Evolutionary conservation across 2,797 vertebrate genomes (phyloP), one percentile per base, ranked within the genome.

Genomic region (Argya squamiceps): DNA sequence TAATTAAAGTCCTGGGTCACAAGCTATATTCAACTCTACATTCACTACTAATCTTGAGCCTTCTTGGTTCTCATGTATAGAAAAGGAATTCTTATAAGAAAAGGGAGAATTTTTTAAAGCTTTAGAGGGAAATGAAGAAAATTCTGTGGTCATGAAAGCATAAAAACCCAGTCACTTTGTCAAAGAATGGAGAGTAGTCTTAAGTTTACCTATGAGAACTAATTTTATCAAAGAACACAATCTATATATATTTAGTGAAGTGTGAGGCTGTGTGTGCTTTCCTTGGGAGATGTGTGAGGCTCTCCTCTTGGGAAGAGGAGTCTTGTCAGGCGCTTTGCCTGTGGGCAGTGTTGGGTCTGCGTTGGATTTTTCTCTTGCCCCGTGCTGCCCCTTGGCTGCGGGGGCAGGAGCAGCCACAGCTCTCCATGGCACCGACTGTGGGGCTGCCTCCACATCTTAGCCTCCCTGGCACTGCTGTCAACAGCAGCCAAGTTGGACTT

Each of bases 321-420:
- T 43, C 12, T 10, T 15, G 15, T 15, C 14, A 24, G 49, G 1
- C 0, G 0, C 43, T n/a, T 27, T 36, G 30, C 22, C 20, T 4
- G 15, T 24, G 1, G 11, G 7, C 52, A 37, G 11, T 10, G 29
- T 5, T 18, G 26, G 16, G 17, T 30, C 23, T 63, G 29, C 34
- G 59, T 6, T 15, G 39, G 3, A 0, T n/a, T 63, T 12, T 39
- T 7, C 30, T 10, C 32, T 10, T 17, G 36, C 21, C 20, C 15
- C 0, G 0, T 9, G 29, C 49, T 18, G 7, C 59, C 4, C 18
- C 3, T 21, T 4, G 7, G 21, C 30, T 3, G 15, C 1, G 1
- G 32, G 4, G 58, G 12, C 1, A 0, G 26, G 11, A 0, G 27
- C 20, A 59, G 44, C 12, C 18, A 5, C 30, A 7, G 23, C 53